Percentiles rank a stretch among this genome's conserved stretches.
Conservation (phyloP, 2,888 invertebrate genomes). For the Lypha dubia region DNA sequence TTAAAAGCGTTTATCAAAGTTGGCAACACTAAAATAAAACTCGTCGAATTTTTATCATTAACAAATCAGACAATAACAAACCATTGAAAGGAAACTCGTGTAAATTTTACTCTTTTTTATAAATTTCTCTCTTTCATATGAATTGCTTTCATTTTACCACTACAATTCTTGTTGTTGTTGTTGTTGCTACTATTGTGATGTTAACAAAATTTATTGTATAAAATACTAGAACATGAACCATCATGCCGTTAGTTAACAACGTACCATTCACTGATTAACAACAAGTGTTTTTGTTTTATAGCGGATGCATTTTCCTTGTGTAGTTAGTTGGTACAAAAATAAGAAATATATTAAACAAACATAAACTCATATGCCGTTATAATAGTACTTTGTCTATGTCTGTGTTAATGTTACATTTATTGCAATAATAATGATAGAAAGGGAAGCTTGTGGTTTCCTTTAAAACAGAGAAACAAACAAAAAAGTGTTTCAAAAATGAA, state of each 20-base stretch:
- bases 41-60: conserved; percentile 55
- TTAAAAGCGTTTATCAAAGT: background rate
- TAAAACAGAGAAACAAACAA: conserved; percentile 20
- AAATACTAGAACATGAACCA: conserved; percentile 46
- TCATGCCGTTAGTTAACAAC: conserved; percentile 64
- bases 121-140: background rate
- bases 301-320: background rate
- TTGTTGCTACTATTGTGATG: conserved; percentile 5
- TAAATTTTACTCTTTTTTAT: conserved; percentile 2
- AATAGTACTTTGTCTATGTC: background rate
- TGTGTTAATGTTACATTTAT: conserved; percentile 10
- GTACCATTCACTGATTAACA: conserved; percentile 49
- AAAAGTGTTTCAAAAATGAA: background rate
- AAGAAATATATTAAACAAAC: background rate
- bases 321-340: no score
- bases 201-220: conserved; percentile 44
- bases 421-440: conserved; percentile 1
- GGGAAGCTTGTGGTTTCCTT: conserved; percentile 5
- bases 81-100: background rate
- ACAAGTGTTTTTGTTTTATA: conserved; percentile 25
- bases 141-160: conserved; percentile 45
- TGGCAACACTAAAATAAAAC: conserved; percentile 32
- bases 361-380: background rate
- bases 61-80: conserved; percentile 23
- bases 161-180: conserved; percentile 1